Evolutionary conservation across 2,113 vertebrate species (phyloP).

Genomic region (Haplotaxodon microlepis): DNA sequence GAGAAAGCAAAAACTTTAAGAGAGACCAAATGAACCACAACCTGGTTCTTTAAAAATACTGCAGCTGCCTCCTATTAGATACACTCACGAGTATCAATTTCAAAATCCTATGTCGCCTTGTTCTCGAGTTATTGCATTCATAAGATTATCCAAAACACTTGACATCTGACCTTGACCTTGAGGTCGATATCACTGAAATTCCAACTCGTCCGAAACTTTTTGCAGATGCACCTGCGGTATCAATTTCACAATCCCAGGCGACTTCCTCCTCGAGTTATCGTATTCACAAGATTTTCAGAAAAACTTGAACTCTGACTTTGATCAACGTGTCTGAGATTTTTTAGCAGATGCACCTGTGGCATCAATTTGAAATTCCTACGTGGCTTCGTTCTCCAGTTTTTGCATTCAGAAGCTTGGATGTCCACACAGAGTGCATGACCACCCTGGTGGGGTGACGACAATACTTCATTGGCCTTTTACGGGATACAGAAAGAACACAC

Average conservation of each 20-base stretch:
- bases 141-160: not conserved
- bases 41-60: not conserved
- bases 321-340: not conserved
- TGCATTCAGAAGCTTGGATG: not conserved
- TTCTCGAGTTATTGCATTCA: not conserved
- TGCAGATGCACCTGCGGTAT: not conserved
- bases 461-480: not conserved
- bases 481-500: not conserved
- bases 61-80: not conserved
- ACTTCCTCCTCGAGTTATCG: not conserved
- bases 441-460: not conserved
- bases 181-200: not conserved
- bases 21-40: not conserved
- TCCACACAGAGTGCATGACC: not conserved
- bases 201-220: not conserved
- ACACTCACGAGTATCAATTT: not conserved
- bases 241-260: not conserved
- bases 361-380: not conserved
- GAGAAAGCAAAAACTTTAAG: not conserved
- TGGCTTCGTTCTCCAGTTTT: not conserved
- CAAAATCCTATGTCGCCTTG: not conserved
- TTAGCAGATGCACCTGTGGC: not conserved
- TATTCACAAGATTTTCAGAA: not conserved
- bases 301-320: not conserved
- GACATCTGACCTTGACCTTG: not conserved